Conservation (phyloP, 2,888 invertebrate genomes). For the Drosophila differens region DNA sequence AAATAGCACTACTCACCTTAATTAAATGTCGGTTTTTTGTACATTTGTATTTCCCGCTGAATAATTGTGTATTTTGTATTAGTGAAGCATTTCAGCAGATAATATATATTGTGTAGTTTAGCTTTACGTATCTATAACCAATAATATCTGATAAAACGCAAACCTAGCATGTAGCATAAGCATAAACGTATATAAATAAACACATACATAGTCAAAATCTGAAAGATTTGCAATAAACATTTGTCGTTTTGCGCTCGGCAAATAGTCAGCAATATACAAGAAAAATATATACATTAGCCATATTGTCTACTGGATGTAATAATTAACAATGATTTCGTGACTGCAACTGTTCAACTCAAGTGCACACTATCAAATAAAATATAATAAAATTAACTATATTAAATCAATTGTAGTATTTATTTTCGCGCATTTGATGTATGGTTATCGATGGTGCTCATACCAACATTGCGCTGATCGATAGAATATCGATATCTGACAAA, state of each 20-base stretch:
- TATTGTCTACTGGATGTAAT: slow-evolving; percentile 41
- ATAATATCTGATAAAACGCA: slow-evolving; percentile 35
- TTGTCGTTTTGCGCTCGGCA: slow-evolving; percentile 51
- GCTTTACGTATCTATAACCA: slow-evolving; percentile 40
- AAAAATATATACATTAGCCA: slow-evolving; percentile 51
- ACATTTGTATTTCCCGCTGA: slow-evolving; percentile 46
- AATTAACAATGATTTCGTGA: slow-evolving; percentile 28
- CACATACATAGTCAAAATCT: slow-evolving; percentile 71
- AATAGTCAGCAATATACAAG: slow-evolving; percentile 67
- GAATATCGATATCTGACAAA: not conserved
- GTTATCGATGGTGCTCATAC: not conserved
- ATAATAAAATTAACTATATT: slow-evolving; percentile 51
- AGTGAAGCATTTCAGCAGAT: slow-evolving; percentile 68
- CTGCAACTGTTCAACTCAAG: slow-evolving; percentile 22
- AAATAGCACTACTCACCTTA: slow-evolving; percentile 30
- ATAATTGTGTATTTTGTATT: slow-evolving; percentile 52
- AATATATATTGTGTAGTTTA: slow-evolving; percentile 41
- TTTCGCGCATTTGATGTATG: not conserved
- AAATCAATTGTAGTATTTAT: not conserved
- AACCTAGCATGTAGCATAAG: slow-evolving; percentile 19
- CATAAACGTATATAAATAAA: slow-evolving; percentile 15
- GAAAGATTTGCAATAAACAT: slow-evolving; percentile 66
- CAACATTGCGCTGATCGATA: not conserved
- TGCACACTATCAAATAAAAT: slow-evolving; percentile 50
- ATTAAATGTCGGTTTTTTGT: slow-evolving; percentile 36